These are phyloP conservation scores for Rhegmatorhina hoffmannsi DNA, from an alignment of 2,113 vertebrate species.

Conservation along the genomic window DNA sequence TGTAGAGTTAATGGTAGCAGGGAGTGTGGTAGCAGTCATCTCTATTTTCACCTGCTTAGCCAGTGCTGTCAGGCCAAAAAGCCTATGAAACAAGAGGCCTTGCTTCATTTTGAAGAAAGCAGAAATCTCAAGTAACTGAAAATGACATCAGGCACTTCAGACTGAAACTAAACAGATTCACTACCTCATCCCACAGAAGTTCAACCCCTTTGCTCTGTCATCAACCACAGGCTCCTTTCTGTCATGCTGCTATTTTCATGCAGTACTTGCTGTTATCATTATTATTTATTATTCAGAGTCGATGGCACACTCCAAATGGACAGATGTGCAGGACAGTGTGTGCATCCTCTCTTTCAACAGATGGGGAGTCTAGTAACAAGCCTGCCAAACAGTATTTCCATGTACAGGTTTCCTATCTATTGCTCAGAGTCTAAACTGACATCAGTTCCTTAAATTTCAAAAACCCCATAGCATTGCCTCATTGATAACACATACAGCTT, in stretches of 20 bases:
- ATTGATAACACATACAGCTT: background rate
- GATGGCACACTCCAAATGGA: background rate
- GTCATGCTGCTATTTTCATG: background rate
- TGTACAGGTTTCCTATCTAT: background rate
- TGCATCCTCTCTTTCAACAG: background rate
- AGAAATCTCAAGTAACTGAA: background rate
- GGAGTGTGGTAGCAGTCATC: background rate
- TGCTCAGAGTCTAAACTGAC: background rate
- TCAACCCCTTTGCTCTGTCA: background rate
- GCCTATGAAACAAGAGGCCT: background rate
- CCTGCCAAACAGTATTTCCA: background rate
- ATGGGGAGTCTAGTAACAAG: background rate
- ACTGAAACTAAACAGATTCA: background rate
- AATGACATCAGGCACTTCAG: background rate
- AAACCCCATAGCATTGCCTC: background rate
- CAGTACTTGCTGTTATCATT: background rate
- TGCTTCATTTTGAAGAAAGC: background rate
- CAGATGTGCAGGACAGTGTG: background rate
- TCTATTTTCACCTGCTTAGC: background rate
- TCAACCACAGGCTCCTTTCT: background rate
- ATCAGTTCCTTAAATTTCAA: background rate
- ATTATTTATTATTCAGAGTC: background rate
- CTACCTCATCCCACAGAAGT: background rate
- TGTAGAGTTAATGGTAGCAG: background rate
- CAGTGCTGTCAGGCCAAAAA: background rate